phyloP scores from a whole-genome alignment of 2,888 invertebrate genomes.

The Physocephala rufipes region DNA sequence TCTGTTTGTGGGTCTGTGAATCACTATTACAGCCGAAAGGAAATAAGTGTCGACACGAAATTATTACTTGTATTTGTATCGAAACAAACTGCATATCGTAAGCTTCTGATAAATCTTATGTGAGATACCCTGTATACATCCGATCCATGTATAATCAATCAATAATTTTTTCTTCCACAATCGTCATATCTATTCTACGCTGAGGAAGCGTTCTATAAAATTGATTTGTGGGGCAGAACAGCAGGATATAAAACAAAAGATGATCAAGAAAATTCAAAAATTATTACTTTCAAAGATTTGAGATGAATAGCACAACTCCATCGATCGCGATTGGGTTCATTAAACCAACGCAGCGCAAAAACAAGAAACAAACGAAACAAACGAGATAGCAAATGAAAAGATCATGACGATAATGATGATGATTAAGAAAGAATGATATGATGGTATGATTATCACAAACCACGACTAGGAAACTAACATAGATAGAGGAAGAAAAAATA shows the following conservation, averaged over 20 bases:
- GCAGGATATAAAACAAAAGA: not conserved
- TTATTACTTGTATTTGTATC: no score
- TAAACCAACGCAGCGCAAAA: no score
- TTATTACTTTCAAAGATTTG: conserved; percentile 2
- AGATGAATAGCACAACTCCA: conserved; percentile 17
- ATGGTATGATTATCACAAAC: no score
- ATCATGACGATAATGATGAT: no score
- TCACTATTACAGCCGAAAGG: no score
- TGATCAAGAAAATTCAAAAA: conserved; percentile 5
- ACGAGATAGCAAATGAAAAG: not conserved
- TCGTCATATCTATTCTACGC: not conserved
- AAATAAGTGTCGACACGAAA: no score
- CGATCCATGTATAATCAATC: conserved; percentile 16
- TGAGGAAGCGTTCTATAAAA: conserved; percentile 5
- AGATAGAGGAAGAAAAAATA: not conserved
- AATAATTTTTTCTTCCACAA: conserved; percentile 6
- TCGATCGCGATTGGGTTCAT: conserved; percentile 16
- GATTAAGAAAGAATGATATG: not conserved
- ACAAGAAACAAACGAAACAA: not conserved
- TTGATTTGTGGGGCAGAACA: not conserved
- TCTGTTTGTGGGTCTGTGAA: no score
- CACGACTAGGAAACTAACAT: no score
- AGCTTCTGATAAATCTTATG: no score
- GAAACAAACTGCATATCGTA: no score
- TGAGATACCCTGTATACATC: no score